A percentile compares a stretch with the other conserved stretches of the same genome.
Evolutionary conservation across 92 coral and sea anemone species (phyloP).

Genomic region (Virgularia gustaviana): DNA sequence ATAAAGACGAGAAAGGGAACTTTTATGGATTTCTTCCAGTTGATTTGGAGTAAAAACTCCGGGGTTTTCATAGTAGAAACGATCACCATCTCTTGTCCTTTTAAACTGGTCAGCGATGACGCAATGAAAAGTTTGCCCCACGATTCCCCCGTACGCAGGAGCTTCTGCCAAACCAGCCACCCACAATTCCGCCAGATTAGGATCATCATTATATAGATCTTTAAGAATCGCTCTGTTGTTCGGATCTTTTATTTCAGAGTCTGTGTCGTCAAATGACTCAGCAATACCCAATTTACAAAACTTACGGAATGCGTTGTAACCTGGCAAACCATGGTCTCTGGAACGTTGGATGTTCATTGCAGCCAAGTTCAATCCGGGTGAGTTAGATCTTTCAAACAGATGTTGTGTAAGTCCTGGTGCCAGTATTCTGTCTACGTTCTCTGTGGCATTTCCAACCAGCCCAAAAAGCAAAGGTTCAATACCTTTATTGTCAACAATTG

Average conservation of each 20-base stretch:
- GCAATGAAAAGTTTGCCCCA: constrained; percentile 85
- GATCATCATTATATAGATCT: constrained; percentile 64
- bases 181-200: constrained; percentile 73
- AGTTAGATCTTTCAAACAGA: background rate
- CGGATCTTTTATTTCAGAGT: background rate
- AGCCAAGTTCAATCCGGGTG: constrained; percentile 9
- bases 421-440: background rate
- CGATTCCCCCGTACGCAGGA: constrained; percentile 59
- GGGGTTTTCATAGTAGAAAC: constrained; percentile 78
- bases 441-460: background rate
- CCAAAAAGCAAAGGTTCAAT: background rate
- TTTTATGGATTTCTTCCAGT: constrained; percentile 62
- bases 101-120: constrained; percentile 66
- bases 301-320: background rate
- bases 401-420: background rate
- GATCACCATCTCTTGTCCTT: constrained; percentile 83
- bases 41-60: constrained; percentile 66
- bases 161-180: constrained; percentile 86
- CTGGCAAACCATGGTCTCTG: constrained; percentile 25
- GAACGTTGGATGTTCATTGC: constrained; percentile 15
- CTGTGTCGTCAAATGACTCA: background rate
- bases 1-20: constrained; percentile 69
- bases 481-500: background rate
- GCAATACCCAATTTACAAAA: background rate
- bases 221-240: background rate